A percentile compares a stretch with the other conserved stretches of the same genome.
Evolutionary conservation across 1,140 invertebrate species (phyloP).

Genomic region (Penaeus vannamei): DNA sequence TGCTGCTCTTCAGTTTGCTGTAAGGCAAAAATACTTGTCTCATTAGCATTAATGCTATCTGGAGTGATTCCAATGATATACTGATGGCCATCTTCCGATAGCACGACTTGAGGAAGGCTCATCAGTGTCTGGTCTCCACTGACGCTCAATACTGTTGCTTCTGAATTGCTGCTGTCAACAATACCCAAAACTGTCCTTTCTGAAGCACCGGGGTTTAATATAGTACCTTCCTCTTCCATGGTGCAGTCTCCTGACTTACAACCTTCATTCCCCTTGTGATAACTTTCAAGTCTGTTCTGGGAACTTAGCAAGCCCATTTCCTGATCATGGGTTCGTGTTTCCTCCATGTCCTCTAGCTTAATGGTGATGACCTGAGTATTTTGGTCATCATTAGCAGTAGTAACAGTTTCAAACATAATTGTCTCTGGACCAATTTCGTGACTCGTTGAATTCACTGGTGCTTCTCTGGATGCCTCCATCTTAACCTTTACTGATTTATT

Average conservation of each 20-base stretch:
- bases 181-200: neutral
- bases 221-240: neutral
- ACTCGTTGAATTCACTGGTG: neutral
- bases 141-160: neutral
- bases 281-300: too few species aligned
- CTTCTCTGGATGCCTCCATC: neutral
- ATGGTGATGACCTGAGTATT: neutral
- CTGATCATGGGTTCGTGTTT: neutral
- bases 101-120: slow-evolving; percentile 29
- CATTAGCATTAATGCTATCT: neutral
- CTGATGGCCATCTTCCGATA: slow-evolving; percentile 32
- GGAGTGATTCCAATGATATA: slow-evolving; percentile 17
- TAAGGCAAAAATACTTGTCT: slow-evolving; percentile 9
- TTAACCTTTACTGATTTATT: neutral
- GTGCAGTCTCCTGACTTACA: too few species aligned
- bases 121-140: slow-evolving; percentile 17
- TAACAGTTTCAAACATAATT: slow-evolving; percentile 3
- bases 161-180: neutral
- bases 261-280: too few species aligned
- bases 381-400: neutral
- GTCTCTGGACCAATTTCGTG: neutral
- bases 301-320: too few species aligned
- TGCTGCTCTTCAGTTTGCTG: neutral
- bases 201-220: neutral
- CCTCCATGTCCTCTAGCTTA: neutral